Percentiles rank a stretch among this genome's conserved stretches.
Conservation (phyloP, 2,888 invertebrate genomes). For the Machimus atricapillus region DNA sequence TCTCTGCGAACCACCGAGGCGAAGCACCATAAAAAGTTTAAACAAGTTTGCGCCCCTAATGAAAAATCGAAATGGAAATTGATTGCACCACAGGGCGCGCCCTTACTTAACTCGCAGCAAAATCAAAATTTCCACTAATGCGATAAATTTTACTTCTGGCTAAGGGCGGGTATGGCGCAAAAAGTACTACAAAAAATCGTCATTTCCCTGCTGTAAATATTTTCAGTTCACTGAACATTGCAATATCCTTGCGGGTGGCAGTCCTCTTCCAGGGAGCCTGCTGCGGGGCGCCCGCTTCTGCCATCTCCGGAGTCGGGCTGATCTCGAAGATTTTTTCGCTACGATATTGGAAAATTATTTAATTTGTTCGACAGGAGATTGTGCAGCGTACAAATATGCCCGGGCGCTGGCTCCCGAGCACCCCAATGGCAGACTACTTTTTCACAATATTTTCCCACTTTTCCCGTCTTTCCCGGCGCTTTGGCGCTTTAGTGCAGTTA, state of each 20-base stretch:
- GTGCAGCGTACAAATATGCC: background rate
- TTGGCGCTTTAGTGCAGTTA: background rate
- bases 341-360: conserved; percentile 38
- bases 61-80: background rate
- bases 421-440: background rate
- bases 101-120: background rate
- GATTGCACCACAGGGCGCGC: background rate
- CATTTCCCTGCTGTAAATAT: conserved; percentile 15
- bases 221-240: conserved; percentile 32
- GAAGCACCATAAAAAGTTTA: background rate
- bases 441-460: background rate
- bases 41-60: background rate
- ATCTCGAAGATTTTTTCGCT: background rate
- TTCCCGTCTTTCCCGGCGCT: background rate
- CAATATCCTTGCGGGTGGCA: conserved; percentile 32
- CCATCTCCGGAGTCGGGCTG: background rate
- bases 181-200: background rate
- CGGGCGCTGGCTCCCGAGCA: background rate
- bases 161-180: background rate
- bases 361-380: conserved; percentile 17
- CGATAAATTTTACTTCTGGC: background rate
- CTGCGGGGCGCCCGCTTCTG: background rate
- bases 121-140: background rate
- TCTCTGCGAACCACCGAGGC: background rate
- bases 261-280: background rate